Conservation (phyloP, 2,113 vertebrate genomes). For the Alaudala cheleensis region DNA sequence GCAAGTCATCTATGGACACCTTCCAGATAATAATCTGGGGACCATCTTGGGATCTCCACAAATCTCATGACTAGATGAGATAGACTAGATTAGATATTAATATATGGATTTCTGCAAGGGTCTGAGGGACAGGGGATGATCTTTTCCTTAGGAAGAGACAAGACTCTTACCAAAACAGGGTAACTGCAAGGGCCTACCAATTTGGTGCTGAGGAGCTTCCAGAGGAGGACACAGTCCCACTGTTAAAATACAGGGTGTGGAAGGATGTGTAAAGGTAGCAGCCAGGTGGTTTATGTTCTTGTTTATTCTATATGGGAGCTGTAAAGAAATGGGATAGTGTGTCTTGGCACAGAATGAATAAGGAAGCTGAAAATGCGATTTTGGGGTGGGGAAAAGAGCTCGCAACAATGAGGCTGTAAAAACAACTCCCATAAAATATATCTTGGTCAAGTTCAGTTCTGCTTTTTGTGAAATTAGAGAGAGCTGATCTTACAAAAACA, state of each 20-base stretch:
- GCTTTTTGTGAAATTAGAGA: conserved; percentile 37
- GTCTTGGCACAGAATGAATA: conserved; percentile 29
- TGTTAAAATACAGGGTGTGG: neutral
- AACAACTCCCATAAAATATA: neutral
- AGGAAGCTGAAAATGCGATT: conserved; percentile 35
- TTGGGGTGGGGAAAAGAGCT: neutral
- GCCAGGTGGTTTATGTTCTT: neutral
- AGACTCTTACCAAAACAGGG: neutral
- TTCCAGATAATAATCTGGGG: neutral
- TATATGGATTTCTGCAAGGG: neutral
- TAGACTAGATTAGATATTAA: too few relatives aligned
- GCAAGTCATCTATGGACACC: neutral
- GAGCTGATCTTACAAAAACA: conserved; percentile 53
- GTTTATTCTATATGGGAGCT: neutral
- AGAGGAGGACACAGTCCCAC: neutral
- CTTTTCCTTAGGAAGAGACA: neutral
- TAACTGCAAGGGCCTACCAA: neutral
- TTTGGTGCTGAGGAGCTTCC: neutral
- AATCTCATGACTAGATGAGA: neutral
- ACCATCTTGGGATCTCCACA: neutral
- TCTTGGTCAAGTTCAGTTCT: conserved; percentile 21
- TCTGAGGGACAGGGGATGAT: neutral
- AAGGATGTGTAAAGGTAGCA: neutral
- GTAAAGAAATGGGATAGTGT: neutral
- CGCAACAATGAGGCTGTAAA: neutral